Conservation (phyloP, 1,140 invertebrate genomes). For the Heterodera schachtii region DNA sequence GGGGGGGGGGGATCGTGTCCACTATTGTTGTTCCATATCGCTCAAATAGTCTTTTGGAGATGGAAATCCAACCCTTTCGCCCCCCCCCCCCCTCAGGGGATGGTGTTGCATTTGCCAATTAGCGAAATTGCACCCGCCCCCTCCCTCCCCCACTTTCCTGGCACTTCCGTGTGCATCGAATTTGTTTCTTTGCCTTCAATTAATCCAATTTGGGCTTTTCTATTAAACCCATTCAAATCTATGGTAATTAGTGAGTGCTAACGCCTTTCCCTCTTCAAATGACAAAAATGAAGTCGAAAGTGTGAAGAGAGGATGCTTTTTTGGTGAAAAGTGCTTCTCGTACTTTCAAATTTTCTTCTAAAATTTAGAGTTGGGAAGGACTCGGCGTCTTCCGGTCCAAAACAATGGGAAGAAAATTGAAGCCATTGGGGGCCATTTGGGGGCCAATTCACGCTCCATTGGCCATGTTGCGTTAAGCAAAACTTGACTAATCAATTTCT, state of each 20-base stretch:
- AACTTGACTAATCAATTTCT: too few species aligned
- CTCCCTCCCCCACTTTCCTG: not conserved
- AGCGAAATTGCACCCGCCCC: not conserved
- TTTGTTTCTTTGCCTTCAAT: not conserved
- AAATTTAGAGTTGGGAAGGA: not conserved
- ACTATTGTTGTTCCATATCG: not conserved
- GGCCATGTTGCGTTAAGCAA: not conserved
- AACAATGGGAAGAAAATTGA: conserved; percentile 13
- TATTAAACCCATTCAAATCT: too few species aligned
- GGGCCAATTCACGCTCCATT: not conserved
- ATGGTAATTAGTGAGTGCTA: too few species aligned
- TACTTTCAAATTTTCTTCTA: too few species aligned
- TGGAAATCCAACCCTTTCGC: not conserved
- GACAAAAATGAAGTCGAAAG: too few species aligned
- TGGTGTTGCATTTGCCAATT: conserved; percentile 12
- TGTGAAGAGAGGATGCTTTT: too few species aligned
- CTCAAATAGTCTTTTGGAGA: not conserved
- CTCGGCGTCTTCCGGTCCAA: not conserved
- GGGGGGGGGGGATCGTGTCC: not conserved
- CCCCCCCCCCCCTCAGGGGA: not conserved
- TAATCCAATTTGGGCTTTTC: conserved; percentile 8
- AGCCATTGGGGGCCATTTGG: not conserved
- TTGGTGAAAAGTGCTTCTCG: not conserved
- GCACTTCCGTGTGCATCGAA: not conserved
- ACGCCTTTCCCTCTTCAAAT: too few species aligned